Evolutionary conservation across 2,113 vertebrate genomes (phyloP).

Genomic region (Cheirogaleus medius): DNA sequence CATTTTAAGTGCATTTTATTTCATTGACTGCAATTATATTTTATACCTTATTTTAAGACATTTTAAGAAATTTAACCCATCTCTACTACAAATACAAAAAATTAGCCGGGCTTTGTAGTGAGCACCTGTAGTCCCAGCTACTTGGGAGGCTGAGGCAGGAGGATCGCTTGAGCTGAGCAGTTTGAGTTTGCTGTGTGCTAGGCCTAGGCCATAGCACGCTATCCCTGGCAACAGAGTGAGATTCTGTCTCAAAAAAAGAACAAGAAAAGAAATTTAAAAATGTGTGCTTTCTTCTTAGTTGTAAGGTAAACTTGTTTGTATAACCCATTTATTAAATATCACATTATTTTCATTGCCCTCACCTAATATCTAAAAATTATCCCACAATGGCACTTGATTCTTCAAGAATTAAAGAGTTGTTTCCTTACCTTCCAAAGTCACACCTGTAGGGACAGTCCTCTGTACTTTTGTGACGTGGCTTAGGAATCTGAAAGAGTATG

Average conservation of each 20-base stretch:
- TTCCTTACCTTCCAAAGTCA: neutral
- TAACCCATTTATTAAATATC: neutral
- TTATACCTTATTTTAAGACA: neutral
- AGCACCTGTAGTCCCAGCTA: too few relatives aligned
- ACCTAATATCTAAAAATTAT: neutral
- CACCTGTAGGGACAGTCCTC: neutral
- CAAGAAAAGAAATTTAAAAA: neutral
- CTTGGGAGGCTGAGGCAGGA: too few relatives aligned
- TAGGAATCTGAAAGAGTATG: neutral
- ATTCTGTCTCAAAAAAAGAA: too few relatives aligned
- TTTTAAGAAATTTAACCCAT: neutral
- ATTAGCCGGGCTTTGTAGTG: too few relatives aligned
- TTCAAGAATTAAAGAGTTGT: constrained; percentile 5
- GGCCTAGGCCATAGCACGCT: too few relatives aligned
- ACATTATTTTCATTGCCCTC: neutral
- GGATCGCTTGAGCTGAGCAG: too few relatives aligned
- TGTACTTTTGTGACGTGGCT: neutral
- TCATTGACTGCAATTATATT: neutral
- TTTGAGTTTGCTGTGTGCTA: too few relatives aligned
- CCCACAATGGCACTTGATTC: neutral
- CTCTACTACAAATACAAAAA: too few relatives aligned
- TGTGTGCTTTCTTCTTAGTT: neutral
- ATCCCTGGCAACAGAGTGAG: too few relatives aligned
- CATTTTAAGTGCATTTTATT: neutral
- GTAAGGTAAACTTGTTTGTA: neutral